These are phyloP conservation scores for Eristalis pertinax DNA, from an alignment of 2,888 invertebrate genomes.

Conservation along the genomic window DNA sequence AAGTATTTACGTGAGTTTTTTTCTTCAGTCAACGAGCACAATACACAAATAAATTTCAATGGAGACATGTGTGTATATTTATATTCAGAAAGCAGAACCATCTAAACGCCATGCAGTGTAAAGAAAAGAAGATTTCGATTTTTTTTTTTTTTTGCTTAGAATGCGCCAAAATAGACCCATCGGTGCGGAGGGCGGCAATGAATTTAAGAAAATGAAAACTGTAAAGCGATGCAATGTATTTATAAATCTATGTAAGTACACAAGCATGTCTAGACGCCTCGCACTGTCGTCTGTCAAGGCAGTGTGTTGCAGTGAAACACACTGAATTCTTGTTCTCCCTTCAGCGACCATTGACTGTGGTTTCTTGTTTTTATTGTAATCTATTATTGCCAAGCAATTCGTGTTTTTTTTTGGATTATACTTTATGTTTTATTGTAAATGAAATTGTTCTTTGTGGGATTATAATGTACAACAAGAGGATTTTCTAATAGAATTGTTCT, in stretches of 20 bases:
- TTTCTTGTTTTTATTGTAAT: background rate
- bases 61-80: background rate
- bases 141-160: background rate
- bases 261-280: slow-evolving; percentile 25
- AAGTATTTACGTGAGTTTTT: background rate
- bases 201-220: background rate
- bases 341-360: background rate
- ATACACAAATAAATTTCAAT: background rate
- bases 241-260: slow-evolving; percentile 20
- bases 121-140: background rate
- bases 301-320: background rate
- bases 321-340: background rate
- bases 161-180: slow-evolving; percentile 8
- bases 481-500: background rate
- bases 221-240: background rate
- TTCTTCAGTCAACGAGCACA: background rate
- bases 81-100: background rate
- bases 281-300: slow-evolving; percentile 9
- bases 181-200: slow-evolving; percentile 4
- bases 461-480: slow-evolving; percentile 14
- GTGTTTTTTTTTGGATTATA: slow-evolving; percentile 6
- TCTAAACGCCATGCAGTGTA: background rate
- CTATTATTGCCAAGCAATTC: background rate
- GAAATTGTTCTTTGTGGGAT: background rate
- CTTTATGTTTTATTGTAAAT: slow-evolving; percentile 27